A percentile compares a stretch with the other conserved stretches of the same genome.
Conservation (phyloP, 2,888 invertebrate species). For the Sialis lutaria region DNA sequence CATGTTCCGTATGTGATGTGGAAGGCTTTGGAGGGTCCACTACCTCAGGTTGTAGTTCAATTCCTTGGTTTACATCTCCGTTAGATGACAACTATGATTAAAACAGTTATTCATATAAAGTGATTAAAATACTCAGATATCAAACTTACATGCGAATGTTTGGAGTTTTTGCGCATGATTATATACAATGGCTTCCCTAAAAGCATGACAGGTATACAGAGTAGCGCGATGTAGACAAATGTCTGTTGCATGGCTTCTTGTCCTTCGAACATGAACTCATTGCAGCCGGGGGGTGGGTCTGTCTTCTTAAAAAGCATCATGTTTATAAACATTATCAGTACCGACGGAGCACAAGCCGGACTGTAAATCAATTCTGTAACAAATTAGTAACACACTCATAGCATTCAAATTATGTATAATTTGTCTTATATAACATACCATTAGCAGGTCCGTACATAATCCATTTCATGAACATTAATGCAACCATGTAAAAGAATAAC, state of each 20-base stretch:
- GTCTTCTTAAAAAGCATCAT: conserved; percentile 46
- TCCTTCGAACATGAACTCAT: conserved; percentile 38
- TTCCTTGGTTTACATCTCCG: conserved; percentile 48
- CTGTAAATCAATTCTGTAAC: conserved; percentile 15
- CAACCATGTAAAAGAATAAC: conserved; percentile 81
- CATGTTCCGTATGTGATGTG: conserved; percentile 24
- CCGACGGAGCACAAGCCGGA: conserved; percentile 51
- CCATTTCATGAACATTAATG: conserved; percentile 90
- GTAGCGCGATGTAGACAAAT: conserved; percentile 42
- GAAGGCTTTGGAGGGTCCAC: conserved; percentile 24
- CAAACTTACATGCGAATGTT: conserved; percentile 53
- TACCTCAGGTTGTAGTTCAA: conserved; percentile 37
- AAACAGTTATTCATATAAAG: neutral
- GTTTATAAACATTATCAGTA: conserved; percentile 60
- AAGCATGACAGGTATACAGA: conserved; percentile 63
- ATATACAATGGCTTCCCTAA: conserved; percentile 59
- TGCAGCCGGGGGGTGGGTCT: conserved; percentile 27
- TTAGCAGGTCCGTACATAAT: conserved; percentile 40
- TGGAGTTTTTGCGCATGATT: conserved; percentile 27
- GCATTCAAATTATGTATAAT: neutral
- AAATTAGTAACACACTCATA: neutral
- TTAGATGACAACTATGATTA: conserved; percentile 20
- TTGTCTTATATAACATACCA: neutral
- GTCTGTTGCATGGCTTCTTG: conserved; percentile 41
- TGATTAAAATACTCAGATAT: neutral